phyloP scores from a whole-genome alignment of 1,140 invertebrate genomes.

The Samia ricini region DNA sequence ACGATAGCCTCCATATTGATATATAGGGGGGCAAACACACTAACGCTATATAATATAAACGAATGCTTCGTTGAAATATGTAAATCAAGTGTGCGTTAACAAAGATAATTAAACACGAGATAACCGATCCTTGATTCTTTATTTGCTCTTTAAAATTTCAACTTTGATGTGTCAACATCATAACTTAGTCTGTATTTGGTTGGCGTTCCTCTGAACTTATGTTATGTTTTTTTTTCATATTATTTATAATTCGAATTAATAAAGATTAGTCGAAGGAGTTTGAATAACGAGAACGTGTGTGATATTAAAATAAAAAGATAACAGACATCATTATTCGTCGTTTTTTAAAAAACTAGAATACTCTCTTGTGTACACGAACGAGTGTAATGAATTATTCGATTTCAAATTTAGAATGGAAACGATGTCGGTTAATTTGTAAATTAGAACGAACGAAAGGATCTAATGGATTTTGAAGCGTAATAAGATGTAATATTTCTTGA shows the following conservation, averaged over 20 bases:
- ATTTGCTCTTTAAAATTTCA: conserved; percentile 59
- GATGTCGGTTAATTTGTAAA: background rate
- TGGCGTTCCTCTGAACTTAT: background rate
- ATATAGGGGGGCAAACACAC: conserved; percentile 52
- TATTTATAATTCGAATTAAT: background rate
- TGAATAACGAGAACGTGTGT: background rate
- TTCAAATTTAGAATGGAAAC: background rate
- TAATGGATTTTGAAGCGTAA: background rate
- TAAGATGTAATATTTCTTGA: conserved; percentile 1
- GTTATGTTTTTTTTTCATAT: background rate
- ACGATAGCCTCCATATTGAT: conserved; percentile 61
- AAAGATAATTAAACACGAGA: conserved; percentile 71
- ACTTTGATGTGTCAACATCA: conserved; percentile 48
- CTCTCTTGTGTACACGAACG: too few relatives aligned
- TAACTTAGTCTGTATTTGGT: conserved; percentile 21
- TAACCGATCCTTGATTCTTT: conserved; percentile 54
- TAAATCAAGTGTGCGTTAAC: conserved; percentile 55
- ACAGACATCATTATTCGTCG: background rate
- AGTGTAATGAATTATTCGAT: background rate
- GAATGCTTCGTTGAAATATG: conserved; percentile 47
- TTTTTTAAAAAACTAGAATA: background rate
- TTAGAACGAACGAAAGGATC: background rate
- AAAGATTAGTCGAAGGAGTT: background rate
- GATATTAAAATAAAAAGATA: background rate
- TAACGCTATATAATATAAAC: conserved; percentile 29